Base-by-base conservation (phyloP, 2,888 invertebrate species). In the Andrena flavipes region DNA sequence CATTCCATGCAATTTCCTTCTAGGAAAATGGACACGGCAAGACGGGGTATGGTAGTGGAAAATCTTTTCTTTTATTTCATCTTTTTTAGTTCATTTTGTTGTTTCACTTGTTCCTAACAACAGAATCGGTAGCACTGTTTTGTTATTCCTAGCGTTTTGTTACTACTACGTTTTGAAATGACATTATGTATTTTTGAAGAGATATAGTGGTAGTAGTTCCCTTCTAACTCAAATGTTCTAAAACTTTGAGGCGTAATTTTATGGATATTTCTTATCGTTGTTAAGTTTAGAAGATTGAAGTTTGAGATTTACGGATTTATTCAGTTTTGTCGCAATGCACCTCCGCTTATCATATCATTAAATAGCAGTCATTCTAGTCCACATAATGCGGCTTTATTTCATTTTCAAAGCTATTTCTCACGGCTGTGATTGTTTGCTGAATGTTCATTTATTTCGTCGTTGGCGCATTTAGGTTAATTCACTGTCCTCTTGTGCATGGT, bases 1-100 rank as follows among this genome's bases (percentile, higher is more conserved):
- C 86, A 87, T 85, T 84, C 83, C 85, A 73, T 86, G 84, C 85
- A 80, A 74, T 62, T 75, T 76, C 59, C 65, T 35, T 56, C 64
- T 48, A 64, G n/a, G 60, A 63, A 63, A 76, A 42, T 42, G 16
- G 62, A 72, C 16, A 54, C 20, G 67, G 42, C 16, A n/a, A 30
- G 49, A 7, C 56, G 33, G 42, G 71, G 42, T 42, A 16, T 13
- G 16, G 5, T 16, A 42, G 42, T 42, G 16, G 42, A 42, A 42
- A 42, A 16, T 42, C 4, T 42, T 42, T 42, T 42, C 16, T 16
- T 16, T 16, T 42, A 42, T 1, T 42, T 42, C 4, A 35, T 35
- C 35, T 35, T 35, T 1, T 10, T 35, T 35, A 35, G 10, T 35
- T 35, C 10, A 1, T 10, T 35, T 35, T 35, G 10, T 35, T 35